Conservation (phyloP, 2,797 vertebrate genomes). For the Eidolon dupreanum region DNA sequence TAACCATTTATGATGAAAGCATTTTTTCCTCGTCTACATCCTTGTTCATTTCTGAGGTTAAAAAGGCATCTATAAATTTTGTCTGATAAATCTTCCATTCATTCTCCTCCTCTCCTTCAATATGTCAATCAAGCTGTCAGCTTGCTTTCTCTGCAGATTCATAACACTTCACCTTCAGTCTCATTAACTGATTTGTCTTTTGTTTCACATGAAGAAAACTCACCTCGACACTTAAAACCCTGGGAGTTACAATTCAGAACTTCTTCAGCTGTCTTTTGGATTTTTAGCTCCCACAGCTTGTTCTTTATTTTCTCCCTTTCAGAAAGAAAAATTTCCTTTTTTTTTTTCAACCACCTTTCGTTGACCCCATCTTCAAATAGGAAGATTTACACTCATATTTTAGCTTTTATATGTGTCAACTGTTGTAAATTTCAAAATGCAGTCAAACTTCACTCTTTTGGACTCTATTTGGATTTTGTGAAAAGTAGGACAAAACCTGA, state of each 20-base stretch:
- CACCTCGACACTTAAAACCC: slow-evolving; percentile 71
- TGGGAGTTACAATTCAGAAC: slow-evolving; percentile 69
- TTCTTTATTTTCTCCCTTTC: slow-evolving; percentile 56
- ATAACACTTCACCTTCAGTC: slow-evolving; percentile 75
- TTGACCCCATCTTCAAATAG: slow-evolving; percentile 54
- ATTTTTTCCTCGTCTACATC: neutral
- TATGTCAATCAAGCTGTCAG: slow-evolving; percentile 73
- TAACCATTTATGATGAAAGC: slow-evolving; percentile 49
- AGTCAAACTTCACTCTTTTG: neutral
- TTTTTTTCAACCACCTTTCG: slow-evolving; percentile 41
- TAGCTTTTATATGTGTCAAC: slow-evolving; percentile 16
- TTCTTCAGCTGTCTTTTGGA: slow-evolving; percentile 65
- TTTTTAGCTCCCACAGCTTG: slow-evolving; percentile 54
- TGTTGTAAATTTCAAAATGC: slow-evolving; percentile 34
- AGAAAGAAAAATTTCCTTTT: slow-evolving; percentile 25
- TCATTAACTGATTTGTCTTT: slow-evolving; percentile 80
- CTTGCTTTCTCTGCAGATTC: slow-evolving; percentile 72
- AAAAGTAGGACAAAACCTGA: slow-evolving; percentile 30
- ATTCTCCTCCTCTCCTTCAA: slow-evolving; percentile 74
- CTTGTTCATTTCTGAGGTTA: slow-evolving; percentile 70
- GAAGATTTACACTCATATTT: neutral
- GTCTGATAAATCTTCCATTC: slow-evolving; percentile 68
- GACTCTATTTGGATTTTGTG: slow-evolving; percentile 15
- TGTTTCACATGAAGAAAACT: slow-evolving; percentile 73
- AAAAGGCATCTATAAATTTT: slow-evolving; percentile 76